Conservation (phyloP, 2,113 vertebrate genomes). For the Lophura nycthemera region DNA sequence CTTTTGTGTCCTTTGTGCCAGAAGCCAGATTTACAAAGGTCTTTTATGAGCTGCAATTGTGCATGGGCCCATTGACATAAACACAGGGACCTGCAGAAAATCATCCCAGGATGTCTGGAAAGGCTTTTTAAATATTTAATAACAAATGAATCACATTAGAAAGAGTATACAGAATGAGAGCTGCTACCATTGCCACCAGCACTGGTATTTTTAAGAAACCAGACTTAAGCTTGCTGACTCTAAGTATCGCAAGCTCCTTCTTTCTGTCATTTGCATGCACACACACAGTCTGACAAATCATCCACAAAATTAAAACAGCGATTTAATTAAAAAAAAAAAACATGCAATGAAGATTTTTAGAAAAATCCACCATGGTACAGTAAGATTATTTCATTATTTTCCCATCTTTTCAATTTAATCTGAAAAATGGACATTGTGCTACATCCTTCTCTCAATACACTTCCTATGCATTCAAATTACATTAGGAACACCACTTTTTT, state of each 20-base stretch:
- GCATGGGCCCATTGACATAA: neutral
- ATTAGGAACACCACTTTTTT: neutral
- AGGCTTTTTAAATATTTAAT: slow-evolving; percentile 48
- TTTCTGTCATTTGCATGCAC: neutral
- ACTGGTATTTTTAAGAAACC: neutral
- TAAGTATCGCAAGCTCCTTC: neutral
- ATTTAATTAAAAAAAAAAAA: neutral
- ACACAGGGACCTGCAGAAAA: slow-evolving; percentile 27
- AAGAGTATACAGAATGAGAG: slow-evolving; percentile 8
- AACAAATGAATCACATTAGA: slow-evolving; percentile 27
- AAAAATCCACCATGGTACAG: neutral
- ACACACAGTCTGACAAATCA: neutral
- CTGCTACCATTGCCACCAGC: neutral
- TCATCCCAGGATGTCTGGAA: neutral
- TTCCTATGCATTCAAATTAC: neutral
- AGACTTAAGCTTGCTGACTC: neutral
- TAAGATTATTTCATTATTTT: neutral
- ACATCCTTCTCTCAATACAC: neutral
- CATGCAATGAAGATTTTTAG: neutral
- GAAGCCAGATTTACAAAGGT: neutral
- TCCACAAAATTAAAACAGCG: neutral
- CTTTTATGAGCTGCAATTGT: neutral
- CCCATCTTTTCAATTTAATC: neutral
- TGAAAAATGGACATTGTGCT: neutral
- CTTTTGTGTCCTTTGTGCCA: neutral